phyloP scores from a whole-genome alignment of 1,140 invertebrate species.

The Triops cancriformis region DNA sequence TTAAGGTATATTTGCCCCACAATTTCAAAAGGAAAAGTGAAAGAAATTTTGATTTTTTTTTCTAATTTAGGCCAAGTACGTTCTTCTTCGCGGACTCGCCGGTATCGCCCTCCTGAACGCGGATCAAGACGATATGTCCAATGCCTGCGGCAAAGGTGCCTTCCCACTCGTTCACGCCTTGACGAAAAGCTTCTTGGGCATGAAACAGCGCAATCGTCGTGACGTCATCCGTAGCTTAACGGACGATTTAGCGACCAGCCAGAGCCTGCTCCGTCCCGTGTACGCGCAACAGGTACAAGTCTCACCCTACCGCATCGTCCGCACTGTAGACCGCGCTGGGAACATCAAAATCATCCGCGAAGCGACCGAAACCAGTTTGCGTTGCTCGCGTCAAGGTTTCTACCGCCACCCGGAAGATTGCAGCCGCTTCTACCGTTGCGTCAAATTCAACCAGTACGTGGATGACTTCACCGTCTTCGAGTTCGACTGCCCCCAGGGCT shows the following conservation, averaged over 20 bases:
- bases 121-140: conserved; percentile 38
- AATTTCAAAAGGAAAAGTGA: no score
- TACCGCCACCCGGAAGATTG: conserved; percentile 70
- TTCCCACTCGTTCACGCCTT: conserved; percentile 36
- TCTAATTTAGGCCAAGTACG: conserved; percentile 47
- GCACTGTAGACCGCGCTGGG: conserved; percentile 61
- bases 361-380: conserved; percentile 56
- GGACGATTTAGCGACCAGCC: conserved; percentile 35
- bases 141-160: conserved; percentile 32
- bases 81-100: conserved; percentile 47
- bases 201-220: conserved; percentile 42
- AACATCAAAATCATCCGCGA: conserved; percentile 59
- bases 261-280: conserved; percentile 23
- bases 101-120: conserved; percentile 43
- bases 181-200: conserved; percentile 42
- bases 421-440: conserved; percentile 68
- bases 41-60: conserved; percentile 17
- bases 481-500: conserved; percentile 70
- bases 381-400: conserved; percentile 66
- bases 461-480: conserved; percentile 70
- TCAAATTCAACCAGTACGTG: conserved; percentile 64
- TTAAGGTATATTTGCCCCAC: conserved; percentile 54
- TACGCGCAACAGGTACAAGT: conserved; percentile 44
- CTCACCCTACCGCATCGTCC: conserved; percentile 60
- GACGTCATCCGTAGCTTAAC: conserved; percentile 37